Evolutionary conservation across 2,888 invertebrate species (phyloP), one percentile per base, ranked within the genome.

Genomic region (Dryadula phaetusa): DNA sequence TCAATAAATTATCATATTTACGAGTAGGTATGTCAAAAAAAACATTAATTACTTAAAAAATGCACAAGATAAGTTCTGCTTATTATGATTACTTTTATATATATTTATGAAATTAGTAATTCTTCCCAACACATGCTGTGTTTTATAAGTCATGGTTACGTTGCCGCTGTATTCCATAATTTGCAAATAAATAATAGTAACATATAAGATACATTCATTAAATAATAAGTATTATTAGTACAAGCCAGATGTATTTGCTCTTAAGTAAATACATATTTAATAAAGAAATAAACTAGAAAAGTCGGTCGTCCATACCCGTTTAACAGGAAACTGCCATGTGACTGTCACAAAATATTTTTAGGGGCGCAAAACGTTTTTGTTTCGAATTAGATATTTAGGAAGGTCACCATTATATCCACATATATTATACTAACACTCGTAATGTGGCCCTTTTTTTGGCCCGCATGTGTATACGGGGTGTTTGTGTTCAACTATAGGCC

Each of bases 381-480:
- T 46, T 66, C 65, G 47, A 64, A 60, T 62, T 63, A 66, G 62
- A 70, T 76, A 77, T 80, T 82, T 76, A 80, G 81, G 81, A 77
- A 74, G 76, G 79, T 76, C 75, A 79, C 80, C 80, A 78, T 76
- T 83, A 85, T 84, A 80, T 56, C 85, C 86, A 82, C 86, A 82
- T 77, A 81, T 86, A 85, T 85, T 86, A 81, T 79, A 77, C 69
- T 70, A 74, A 73, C 74, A 58, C 58, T 66, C 77, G 78, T 77
- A 77, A 74, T 72, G 75, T 76, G 68, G 52, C 73, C 78, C 73
- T 75, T 86, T 87, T 88, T 88, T 80, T 75, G 72, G 79, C 87
- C 87, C 87, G 87, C 89, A 89, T 88, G 77, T 84, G 83, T 83
- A 71, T 76, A 77, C 74, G 82, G 82, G 83, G 81, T 40, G 58